Evolutionary conservation across 1,140 invertebrate genomes (phyloP).

Genomic region (Agrilus planipennis): DNA sequence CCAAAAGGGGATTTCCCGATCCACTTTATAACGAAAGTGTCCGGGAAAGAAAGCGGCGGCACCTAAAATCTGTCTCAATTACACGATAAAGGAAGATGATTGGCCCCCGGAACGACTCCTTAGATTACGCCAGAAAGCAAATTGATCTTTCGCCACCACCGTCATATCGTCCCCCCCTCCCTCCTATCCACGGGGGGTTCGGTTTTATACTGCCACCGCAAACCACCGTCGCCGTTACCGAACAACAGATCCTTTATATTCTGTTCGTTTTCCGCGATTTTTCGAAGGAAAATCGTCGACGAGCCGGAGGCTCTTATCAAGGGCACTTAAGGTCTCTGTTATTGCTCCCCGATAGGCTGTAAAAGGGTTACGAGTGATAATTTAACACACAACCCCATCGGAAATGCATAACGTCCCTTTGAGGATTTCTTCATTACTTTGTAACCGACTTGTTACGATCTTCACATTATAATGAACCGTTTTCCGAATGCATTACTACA

Average conservation of each 20-base stretch:
- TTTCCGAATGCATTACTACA: too few species aligned
- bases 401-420: slow-evolving; percentile 4
- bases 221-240: slow-evolving; percentile 2
- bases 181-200: too few species aligned
- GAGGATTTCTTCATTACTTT: too few species aligned
- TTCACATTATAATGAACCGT: too few species aligned
- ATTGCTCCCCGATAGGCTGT: slow-evolving; percentile 8
- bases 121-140: slow-evolving; percentile 4
- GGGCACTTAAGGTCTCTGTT: slow-evolving; percentile 7
- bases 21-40: too few species aligned
- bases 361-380: slow-evolving; percentile 9
- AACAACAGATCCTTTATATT: slow-evolving; percentile 9
- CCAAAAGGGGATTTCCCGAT: too few species aligned
- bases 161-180: too few species aligned
- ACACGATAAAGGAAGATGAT: not conserved
- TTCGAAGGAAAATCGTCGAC: slow-evolving; percentile 6
- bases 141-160: slow-evolving; percentile 5
- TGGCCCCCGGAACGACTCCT: not conserved
- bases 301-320: slow-evolving; percentile 5
- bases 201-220: too few species aligned
- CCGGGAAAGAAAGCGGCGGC: too few species aligned
- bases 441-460: too few species aligned
- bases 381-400: slow-evolving; percentile 4
- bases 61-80: slow-evolving; percentile 5
- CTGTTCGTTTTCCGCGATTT: slow-evolving; percentile 2